These are phyloP conservation scores for Orius laevigatus DNA, from an alignment of 1,140 invertebrate species.

Conservation along the genomic window DNA sequence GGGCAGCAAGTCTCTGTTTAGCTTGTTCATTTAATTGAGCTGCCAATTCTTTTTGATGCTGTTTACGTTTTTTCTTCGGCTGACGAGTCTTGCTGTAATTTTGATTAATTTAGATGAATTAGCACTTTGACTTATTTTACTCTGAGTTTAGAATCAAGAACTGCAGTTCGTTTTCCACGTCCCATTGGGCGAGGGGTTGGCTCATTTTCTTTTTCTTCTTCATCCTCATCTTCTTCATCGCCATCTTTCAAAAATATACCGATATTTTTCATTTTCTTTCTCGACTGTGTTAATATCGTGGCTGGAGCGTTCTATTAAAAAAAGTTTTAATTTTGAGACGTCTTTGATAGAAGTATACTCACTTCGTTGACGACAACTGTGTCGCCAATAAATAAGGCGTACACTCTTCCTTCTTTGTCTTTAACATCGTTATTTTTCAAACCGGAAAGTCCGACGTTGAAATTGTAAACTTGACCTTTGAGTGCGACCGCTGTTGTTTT, in stretches of 20 bases:
- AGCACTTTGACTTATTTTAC: conserved; percentile 30
- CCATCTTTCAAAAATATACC: conserved; percentile 93
- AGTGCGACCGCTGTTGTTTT: conserved; percentile 68
- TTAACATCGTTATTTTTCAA: conserved; percentile 65
- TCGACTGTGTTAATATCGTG: conserved; percentile 74
- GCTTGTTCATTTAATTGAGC: conserved; percentile 83
- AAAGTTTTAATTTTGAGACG: background rate
- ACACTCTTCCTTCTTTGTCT: conserved; percentile 75
- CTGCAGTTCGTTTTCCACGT: conserved; percentile 78
- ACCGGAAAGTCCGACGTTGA: conserved; percentile 86
- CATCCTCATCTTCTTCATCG: conserved; percentile 67
- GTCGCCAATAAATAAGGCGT: conserved; percentile 92
- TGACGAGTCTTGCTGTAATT: conserved; percentile 63
- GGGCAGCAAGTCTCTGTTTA: conserved; percentile 73
- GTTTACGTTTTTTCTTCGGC: conserved; percentile 93
- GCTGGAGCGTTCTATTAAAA: conserved; percentile 39
- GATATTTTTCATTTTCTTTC: conserved; percentile 92
- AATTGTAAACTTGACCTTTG: conserved; percentile 95
- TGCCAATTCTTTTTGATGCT: conserved; percentile 91
- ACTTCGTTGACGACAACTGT: conserved; percentile 87
- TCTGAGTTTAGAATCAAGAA: conserved; percentile 86
- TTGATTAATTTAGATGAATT: background rate
- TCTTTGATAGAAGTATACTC: conserved; percentile 16
- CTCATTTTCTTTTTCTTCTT: conserved; percentile 49
- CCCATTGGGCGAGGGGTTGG: conserved; percentile 32